Conservation (phyloP, 2,797 vertebrate genomes). For the Bovichtus variegatus region DNA sequence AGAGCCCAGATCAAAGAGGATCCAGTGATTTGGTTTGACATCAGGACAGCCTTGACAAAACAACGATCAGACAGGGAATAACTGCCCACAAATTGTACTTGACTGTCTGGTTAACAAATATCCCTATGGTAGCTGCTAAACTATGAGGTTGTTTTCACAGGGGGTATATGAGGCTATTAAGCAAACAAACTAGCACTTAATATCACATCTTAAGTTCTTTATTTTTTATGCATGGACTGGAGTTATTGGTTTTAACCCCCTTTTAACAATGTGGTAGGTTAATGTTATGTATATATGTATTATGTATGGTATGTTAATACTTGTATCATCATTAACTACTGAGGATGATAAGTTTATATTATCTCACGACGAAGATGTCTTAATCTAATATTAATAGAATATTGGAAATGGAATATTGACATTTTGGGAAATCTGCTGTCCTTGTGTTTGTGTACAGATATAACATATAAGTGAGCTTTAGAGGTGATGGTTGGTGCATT, state of each 20-base stretch:
- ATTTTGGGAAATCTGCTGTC: neutral
- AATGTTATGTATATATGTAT: no score
- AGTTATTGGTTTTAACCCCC: neutral
- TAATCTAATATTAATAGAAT: neutral
- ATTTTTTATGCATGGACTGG: neutral
- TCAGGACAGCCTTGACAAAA: slow-evolving; percentile 53
- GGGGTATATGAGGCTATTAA: neutral
- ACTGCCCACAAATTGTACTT: slow-evolving; percentile 29
- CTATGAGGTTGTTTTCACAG: neutral
- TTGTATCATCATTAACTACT: neutral
- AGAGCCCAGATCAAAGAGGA: slow-evolving; percentile 48
- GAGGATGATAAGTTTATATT: neutral
- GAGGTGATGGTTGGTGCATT: neutral
- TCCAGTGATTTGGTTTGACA: slow-evolving; percentile 51
- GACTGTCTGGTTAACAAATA: slow-evolving; percentile 24
- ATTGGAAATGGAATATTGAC: neutral
- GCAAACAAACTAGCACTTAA: neutral
- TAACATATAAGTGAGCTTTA: neutral
- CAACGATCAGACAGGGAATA: slow-evolving; percentile 35
- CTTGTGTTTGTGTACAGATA: neutral
- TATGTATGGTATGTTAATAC: neutral
- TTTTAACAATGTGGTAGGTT: no score
- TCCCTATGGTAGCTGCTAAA: neutral
- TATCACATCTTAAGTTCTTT: neutral
- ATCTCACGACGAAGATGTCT: neutral